Evolutionary conservation across 2,797 vertebrate species (phyloP).

Genomic region (Gallirallus australis): DNA sequence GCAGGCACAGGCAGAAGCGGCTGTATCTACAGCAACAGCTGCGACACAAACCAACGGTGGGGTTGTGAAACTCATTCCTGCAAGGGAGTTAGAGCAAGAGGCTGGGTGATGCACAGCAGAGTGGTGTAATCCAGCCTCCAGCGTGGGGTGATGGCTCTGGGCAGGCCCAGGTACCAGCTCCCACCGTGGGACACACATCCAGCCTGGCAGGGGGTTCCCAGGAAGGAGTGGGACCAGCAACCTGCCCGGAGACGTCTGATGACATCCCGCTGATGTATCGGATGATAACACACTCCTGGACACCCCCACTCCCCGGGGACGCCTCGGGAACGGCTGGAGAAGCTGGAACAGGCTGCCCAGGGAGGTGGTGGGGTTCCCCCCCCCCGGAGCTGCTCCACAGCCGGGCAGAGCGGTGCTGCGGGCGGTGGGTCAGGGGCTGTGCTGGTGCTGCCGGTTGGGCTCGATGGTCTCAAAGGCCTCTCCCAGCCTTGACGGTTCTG

Average conservation of each 20-base stretch:
- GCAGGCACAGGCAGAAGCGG: background rate
- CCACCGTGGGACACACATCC: background rate
- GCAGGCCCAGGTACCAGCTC: background rate
- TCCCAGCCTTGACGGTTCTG: too few relatives aligned
- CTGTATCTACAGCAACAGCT: conserved; percentile 47
- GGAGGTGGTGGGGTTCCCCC: too few relatives aligned
- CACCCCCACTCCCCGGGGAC: background rate
- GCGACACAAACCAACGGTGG: background rate
- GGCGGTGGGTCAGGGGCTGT: too few relatives aligned
- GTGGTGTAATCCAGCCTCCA: background rate
- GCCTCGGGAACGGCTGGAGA: fast-evolving
- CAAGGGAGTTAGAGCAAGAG: fast-evolving
- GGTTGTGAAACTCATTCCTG: background rate
- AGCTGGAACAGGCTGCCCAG: too few relatives aligned
- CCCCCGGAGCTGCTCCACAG: too few relatives aligned
- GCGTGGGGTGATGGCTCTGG: background rate
- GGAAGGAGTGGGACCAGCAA: background rate
- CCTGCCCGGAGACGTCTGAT: background rate
- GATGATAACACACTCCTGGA: background rate
- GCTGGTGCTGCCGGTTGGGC: too few relatives aligned
- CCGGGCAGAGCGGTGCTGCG: too few relatives aligned
- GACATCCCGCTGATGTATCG: too few relatives aligned
- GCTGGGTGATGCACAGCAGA: fast-evolving
- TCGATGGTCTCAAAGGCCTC: too few relatives aligned
- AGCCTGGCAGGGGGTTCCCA: fast-evolving